Conservation (phyloP, 1,140 invertebrate genomes). For the Proctacanthus coquilletti region DNA sequence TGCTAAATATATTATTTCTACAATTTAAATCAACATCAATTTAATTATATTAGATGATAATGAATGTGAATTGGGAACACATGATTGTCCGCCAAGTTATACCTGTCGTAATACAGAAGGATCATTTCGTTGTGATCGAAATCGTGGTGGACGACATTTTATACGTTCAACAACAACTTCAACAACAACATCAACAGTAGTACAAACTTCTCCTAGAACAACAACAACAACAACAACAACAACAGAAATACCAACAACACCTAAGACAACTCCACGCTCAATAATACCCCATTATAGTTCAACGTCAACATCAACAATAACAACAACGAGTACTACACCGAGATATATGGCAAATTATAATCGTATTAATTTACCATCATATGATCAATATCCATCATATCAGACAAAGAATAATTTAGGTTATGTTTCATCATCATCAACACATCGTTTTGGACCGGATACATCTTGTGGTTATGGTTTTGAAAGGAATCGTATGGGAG, state of each 20-base stretch:
- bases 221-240: conserved; percentile 1
- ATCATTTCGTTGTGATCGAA: conserved; percentile 23
- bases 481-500: conserved; percentile 17
- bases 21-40: too few relatives aligned
- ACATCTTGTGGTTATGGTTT: conserved; percentile 17
- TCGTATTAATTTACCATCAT: too few relatives aligned
- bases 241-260: background rate
- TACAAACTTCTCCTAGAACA: background rate
- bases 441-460: background rate
- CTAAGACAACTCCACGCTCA: background rate
- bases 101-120: conserved; percentile 62
- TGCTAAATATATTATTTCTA: too few relatives aligned
- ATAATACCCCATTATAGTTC: background rate
- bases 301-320: conserved; percentile 11
- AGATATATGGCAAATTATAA: too few relatives aligned
- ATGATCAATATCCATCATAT: conserved; percentile 2
- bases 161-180: conserved; percentile 1
- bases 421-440: background rate
- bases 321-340: conserved; percentile 13
- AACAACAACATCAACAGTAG: background rate
- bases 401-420: conserved; percentile 5
- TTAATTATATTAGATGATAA: conserved; percentile 74
- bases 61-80: conserved; percentile 67
- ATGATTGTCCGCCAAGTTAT: conserved; percentile 69
- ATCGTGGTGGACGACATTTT: too few relatives aligned